Conservation (phyloP, 2,888 invertebrate species). For the Aphodius sticticus region DNA sequence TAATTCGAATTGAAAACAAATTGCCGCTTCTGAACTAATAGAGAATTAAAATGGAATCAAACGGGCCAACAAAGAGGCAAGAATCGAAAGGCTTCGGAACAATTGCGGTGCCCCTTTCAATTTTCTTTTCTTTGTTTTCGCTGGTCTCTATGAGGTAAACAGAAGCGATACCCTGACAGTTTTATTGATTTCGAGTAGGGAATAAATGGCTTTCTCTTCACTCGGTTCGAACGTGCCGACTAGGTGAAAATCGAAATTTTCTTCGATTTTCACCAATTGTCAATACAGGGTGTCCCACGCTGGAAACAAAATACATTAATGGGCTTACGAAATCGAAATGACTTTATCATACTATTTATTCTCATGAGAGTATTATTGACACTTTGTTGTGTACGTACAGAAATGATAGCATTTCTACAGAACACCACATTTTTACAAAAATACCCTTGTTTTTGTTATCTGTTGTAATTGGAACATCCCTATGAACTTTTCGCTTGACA, state of each 20-base stretch:
- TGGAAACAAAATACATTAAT: too few relatives aligned
- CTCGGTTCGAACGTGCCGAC: neutral
- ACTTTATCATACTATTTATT: too few relatives aligned
- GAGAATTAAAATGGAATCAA: neutral
- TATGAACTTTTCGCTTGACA: too few relatives aligned
- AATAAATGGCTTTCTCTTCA: neutral
- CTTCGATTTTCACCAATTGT: neutral
- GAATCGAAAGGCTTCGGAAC: neutral
- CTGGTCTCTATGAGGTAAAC: constrained; percentile 4
- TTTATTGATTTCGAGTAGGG: constrained; percentile 4
- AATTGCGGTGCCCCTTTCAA: neutral
- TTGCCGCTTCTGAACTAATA: neutral
- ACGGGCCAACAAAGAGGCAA: neutral
- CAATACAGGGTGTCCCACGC: too few relatives aligned
- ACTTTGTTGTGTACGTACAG: too few relatives aligned
- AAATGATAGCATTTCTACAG: too few relatives aligned
- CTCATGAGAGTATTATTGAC: too few relatives aligned
- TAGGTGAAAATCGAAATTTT: neutral
- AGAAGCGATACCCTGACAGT: neutral
- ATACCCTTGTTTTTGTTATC: too few relatives aligned
- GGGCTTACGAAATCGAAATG: too few relatives aligned
- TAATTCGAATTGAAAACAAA: neutral
- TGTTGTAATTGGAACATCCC: too few relatives aligned
- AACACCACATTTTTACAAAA: too few relatives aligned
- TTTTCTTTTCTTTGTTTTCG: neutral